Conservation (phyloP, 2,888 invertebrate genomes). For the Hirtodrosophila trivittata region DNA sequence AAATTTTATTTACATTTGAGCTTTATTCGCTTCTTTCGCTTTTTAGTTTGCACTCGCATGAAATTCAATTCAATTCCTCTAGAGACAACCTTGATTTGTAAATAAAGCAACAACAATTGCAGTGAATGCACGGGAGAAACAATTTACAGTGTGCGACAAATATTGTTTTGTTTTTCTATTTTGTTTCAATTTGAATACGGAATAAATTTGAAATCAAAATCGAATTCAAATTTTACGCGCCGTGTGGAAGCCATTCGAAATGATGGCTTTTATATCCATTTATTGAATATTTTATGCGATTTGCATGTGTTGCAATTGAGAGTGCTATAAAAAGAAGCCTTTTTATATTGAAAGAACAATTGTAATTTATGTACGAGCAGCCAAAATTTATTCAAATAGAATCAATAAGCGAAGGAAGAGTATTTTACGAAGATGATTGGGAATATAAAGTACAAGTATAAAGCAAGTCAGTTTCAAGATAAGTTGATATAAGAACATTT, state of each 20-base stretch:
- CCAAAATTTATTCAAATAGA: constrained; percentile 16
- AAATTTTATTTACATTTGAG: constrained; percentile 2
- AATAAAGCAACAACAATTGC: constrained; percentile 33
- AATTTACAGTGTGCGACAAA: constrained; percentile 27
- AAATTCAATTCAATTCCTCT: constrained; percentile 21
- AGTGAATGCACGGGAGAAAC: constrained; percentile 43
- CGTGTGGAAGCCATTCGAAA: constrained; percentile 47
- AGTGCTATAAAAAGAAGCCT: constrained; percentile 21
- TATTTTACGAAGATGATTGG: too few species aligned
- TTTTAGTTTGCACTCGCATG: not conserved
- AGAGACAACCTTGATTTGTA: constrained; percentile 44
- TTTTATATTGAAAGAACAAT: constrained; percentile 18
- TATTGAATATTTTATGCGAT: constrained; percentile 50
- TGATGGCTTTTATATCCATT: constrained; percentile 37
- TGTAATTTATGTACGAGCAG: constrained; percentile 2
- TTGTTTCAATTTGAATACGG: constrained; percentile 19
- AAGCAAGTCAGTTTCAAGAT: too few species aligned
- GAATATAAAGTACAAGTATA: too few species aligned
- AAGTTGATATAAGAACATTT: too few species aligned
- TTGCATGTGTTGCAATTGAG: constrained; percentile 57
- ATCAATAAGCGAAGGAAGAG: not conserved
- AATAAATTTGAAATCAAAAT: constrained; percentile 24
- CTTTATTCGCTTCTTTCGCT: constrained; percentile 10
- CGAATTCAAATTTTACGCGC: constrained; percentile 3
- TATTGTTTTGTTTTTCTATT: constrained; percentile 12